These are phyloP conservation scores for Dromococcyx pavoninus DNA, from an alignment of 2,797 vertebrate genomes.

Conservation along the genomic window DNA sequence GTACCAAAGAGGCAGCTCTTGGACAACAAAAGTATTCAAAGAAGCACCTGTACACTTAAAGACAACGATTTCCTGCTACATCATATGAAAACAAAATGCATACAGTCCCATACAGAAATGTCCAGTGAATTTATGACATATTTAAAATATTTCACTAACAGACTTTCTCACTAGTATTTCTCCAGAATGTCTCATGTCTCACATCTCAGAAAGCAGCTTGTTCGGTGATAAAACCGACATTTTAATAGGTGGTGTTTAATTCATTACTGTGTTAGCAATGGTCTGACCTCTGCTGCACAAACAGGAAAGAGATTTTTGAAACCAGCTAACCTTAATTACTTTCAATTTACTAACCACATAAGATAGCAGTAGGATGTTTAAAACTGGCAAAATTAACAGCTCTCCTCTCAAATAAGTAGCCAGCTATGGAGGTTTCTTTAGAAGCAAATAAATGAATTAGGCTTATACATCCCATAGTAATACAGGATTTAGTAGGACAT, in stretches of 20 bases:
- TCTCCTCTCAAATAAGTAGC: not conserved
- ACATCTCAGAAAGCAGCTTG: not conserved
- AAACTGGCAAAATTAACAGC: not conserved
- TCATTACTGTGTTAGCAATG: not conserved
- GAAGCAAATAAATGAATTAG: not conserved
- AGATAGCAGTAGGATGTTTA: not conserved
- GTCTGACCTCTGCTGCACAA: not conserved
- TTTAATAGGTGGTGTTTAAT: not conserved
- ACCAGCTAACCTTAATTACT: not conserved
- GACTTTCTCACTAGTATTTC: not conserved
- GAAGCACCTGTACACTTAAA: not conserved
- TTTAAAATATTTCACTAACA: not conserved
- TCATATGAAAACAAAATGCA: not conserved
- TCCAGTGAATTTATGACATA: not conserved
- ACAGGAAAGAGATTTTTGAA: slow-evolving; percentile 9
- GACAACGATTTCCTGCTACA: not conserved
- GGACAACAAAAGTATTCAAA: not conserved
- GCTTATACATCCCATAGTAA: not conserved
- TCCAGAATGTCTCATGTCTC: not conserved
- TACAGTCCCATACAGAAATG: not conserved
- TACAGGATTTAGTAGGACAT: not conserved
- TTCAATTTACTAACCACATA: not conserved
- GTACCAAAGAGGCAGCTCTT: not conserved
- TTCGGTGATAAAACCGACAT: not conserved
- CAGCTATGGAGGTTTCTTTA: not conserved